Evolutionary conservation across 1,140 invertebrate genomes (phyloP).

Genomic region (Proales similis): DNA sequence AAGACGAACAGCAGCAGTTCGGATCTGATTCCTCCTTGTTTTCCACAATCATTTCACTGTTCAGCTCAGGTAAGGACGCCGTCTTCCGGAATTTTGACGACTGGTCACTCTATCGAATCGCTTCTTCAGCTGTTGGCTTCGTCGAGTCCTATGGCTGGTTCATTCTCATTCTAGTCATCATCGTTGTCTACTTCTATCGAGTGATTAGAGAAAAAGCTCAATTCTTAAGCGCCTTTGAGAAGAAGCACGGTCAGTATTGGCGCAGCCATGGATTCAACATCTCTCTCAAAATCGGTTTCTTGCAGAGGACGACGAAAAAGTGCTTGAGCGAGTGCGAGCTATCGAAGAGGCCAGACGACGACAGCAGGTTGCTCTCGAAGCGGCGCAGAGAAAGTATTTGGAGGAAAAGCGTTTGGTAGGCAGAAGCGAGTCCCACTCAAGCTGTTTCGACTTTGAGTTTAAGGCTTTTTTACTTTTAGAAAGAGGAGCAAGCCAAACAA

Average conservation of each 20-base stretch:
- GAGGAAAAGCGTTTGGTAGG: constrained; percentile 19
- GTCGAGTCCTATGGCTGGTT: constrained; percentile 29
- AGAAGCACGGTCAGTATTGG: neutral
- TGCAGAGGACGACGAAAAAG: constrained; percentile 31
- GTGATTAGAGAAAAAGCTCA: neutral
- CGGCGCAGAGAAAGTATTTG: constrained; percentile 11
- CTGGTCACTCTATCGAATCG: no score
- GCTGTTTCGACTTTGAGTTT: neutral
- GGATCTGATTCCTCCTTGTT: no score
- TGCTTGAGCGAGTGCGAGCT: neutral
- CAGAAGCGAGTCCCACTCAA: neutral
- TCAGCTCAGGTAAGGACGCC: no score
- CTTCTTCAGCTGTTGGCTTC: constrained; percentile 11
- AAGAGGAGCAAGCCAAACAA: neutral
- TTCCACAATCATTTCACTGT: no score
- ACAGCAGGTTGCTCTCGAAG: constrained; percentile 18
- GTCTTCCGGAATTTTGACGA: no score
- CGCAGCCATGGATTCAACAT: neutral
- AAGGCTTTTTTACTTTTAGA: neutral
- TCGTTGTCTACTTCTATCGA: constrained; percentile 3
- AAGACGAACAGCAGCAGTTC: no score
- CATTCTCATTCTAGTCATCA: neutral
- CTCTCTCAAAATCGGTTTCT: neutral
- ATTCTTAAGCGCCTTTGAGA: neutral
- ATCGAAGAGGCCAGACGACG: constrained; percentile 15